Base-by-base conservation (phyloP, 2,888 invertebrate genomes). In the Cantharis flavilabris region DNA sequence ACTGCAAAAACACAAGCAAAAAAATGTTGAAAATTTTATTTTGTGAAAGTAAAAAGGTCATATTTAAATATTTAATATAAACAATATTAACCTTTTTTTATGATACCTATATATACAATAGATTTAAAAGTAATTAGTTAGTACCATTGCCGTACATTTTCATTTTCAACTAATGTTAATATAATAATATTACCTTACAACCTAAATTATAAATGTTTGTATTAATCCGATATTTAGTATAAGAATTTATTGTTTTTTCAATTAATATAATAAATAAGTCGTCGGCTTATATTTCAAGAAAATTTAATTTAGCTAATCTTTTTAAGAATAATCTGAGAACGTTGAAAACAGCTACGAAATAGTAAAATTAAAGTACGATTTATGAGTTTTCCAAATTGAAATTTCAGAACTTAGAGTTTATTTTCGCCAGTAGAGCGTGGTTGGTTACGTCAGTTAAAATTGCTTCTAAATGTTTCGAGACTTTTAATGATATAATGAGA, bases 331-430 rank as follows among this genome's bases (percentile, higher is more conserved):
- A 80, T 82, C 77, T 76, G 79, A 75, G 79, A 77, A 80, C 79
- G 81, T 81, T 80, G 80, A 69, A 67, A 76, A 70, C 72, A 72
- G 72, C 71, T 28, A 64, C 72, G 73, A 73, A 84, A 84, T 85
- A 84, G 84, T 84, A 84, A 84, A 84, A 85, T 84, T 85, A 85
- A 84, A 83, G 82, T 77, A 81, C 84, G 84, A 85, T 85, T 85
- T 84, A 84, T 84, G 84, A 82, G 80, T 80, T 80, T 80, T 81
- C 83, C 82, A 84, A 84, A 84, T 85, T 84, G 84, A 84, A 85
- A 85, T 84, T 85, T 85, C 81, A 80, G 80, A 83, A 77, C 72
- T 80, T 81, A 79, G 77, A 80, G 81, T 82, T 83, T 82, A 73
- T 83, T 83, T 83, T 82, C 83, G 82, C 82, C 83, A 49, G 49